Conservation (phyloP, 2,888 invertebrate species). For the Sycophila texana region DNA sequence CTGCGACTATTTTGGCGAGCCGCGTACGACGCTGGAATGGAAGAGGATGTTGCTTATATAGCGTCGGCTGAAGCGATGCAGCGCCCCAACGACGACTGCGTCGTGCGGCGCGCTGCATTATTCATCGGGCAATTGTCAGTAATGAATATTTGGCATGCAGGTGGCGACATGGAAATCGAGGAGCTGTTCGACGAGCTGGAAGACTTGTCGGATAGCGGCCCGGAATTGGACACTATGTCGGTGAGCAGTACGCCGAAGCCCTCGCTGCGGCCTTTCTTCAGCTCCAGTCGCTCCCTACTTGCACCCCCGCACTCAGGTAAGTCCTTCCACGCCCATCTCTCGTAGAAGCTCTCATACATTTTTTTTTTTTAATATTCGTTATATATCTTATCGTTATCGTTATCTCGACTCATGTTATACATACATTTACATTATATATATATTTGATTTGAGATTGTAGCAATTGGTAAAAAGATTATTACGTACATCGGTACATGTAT, state of each 20-base stretch:
- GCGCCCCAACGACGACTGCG: neutral
- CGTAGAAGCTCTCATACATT: too few species aligned
- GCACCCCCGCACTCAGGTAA: constrained; percentile 73
- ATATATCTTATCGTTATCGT: constrained; percentile 4
- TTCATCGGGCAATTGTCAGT: constrained; percentile 11
- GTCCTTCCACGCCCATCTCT: constrained; percentile 49
- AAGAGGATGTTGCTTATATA: neutral
- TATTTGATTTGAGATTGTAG: neutral
- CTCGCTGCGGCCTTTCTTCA: constrained; percentile 95
- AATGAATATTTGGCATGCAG: constrained; percentile 66
- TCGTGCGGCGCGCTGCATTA: constrained; percentile 25
- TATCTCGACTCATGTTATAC: constrained; percentile 26
- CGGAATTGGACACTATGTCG: constrained; percentile 96
- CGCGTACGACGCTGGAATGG: too few species aligned
- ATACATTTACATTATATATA: constrained; percentile 22
- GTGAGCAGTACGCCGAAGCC: constrained; percentile 98
- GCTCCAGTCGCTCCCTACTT: constrained; percentile 88
- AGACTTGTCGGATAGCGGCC: constrained; percentile 96
- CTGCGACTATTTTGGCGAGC: neutral
- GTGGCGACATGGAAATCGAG: constrained; percentile 92
- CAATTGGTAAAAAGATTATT: neutral
- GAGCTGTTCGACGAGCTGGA: constrained; percentile 97
- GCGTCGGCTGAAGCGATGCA: neutral
- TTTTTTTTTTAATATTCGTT: neutral
- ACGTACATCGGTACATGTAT: constrained; percentile 28